Conservation (phyloP, 2,797 vertebrate genomes). For the Fistularia tabacaria region DNA sequence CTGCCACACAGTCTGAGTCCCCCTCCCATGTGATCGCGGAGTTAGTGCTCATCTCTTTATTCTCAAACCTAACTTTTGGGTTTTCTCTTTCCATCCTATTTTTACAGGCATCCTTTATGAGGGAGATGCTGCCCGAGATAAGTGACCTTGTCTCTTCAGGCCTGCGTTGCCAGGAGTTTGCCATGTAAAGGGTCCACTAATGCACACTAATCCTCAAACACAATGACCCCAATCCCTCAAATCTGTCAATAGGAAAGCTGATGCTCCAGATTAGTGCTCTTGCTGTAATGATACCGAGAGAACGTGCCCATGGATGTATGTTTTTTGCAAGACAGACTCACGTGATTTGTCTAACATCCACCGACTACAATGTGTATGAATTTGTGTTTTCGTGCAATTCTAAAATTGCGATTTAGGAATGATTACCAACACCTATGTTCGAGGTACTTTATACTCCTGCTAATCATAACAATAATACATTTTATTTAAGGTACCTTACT, state of each 20-base stretch:
- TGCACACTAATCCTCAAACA: constrained; percentile 75
- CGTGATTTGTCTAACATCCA: constrained; percentile 20
- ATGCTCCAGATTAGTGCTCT: constrained; percentile 69
- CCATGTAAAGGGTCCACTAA: constrained; percentile 65
- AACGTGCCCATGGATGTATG: constrained; percentile 22
- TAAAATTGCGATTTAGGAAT: too few species aligned
- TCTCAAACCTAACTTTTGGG: constrained; percentile 10
- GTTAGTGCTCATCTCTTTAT: constrained; percentile 29
- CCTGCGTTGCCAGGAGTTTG: constrained; percentile 57
- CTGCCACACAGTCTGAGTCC: constrained; percentile 48
- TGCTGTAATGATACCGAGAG: constrained; percentile 61
- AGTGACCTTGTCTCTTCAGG: constrained; percentile 59
- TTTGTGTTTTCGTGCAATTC: not conserved
- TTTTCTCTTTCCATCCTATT: constrained; percentile 3
- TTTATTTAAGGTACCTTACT: too few species aligned
- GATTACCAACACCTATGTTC: too few species aligned
- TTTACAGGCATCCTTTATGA: constrained; percentile 19
- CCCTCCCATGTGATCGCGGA: constrained; percentile 40
- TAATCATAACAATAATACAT: too few species aligned
- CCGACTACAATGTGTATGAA: not conserved
- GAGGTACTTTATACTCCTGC: too few species aligned
- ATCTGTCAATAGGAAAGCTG: constrained; percentile 75
- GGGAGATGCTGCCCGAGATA: constrained; percentile 30
- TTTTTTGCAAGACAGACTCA: constrained; percentile 32
- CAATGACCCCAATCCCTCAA: constrained; percentile 79